Conservation (phyloP, 1,140 invertebrate genomes). For the Macrotrachela quadricornifera region DNA sequence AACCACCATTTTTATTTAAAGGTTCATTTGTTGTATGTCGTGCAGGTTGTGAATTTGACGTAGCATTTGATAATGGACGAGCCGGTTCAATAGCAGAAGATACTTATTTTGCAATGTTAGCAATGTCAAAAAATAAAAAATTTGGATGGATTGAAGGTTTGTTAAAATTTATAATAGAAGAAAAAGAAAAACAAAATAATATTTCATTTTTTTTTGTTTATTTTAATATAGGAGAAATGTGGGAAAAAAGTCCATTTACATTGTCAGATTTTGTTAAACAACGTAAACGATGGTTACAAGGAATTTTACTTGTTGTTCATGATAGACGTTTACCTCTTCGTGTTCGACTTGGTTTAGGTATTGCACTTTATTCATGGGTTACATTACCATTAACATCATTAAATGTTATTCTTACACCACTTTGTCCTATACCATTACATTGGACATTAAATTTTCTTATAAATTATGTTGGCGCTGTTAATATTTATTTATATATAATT, state of each 20-base stretch:
- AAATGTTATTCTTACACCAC: slow-evolving; percentile 55
- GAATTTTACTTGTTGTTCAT: slow-evolving; percentile 77
- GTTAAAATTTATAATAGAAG: no score
- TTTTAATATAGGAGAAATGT: slow-evolving; percentile 51
- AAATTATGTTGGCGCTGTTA: slow-evolving; percentile 65
- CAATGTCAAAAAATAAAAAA: slow-evolving; percentile 35
- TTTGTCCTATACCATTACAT: slow-evolving; percentile 67
- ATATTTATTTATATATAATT: slow-evolving; percentile 86
- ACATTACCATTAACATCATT: slow-evolving; percentile 74
- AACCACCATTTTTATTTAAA: slow-evolving; percentile 89
- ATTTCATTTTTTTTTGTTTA: no score
- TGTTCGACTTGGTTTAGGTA: slow-evolving; percentile 57
- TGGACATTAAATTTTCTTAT: slow-evolving; percentile 50
- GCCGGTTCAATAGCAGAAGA: slow-evolving; percentile 93
- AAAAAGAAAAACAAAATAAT: no score
- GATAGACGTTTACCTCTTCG: slow-evolving; percentile 56
- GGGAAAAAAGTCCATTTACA: slow-evolving; percentile 87
- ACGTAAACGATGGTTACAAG: slow-evolving; percentile 82
- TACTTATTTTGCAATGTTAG: slow-evolving; percentile 84
- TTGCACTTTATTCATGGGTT: slow-evolving; percentile 83
- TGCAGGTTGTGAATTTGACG: slow-evolving; percentile 61
- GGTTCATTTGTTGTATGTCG: slow-evolving; percentile 37
- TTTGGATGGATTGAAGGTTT: slow-evolving; percentile 20
- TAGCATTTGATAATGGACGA: slow-evolving; percentile 79
- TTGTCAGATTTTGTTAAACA: slow-evolving; percentile 82